A percentile compares a stretch with the other conserved stretches of the same genome.
Evolutionary conservation across 1,140 invertebrate genomes (phyloP).

Genomic region (Pissodes strobi): DNA sequence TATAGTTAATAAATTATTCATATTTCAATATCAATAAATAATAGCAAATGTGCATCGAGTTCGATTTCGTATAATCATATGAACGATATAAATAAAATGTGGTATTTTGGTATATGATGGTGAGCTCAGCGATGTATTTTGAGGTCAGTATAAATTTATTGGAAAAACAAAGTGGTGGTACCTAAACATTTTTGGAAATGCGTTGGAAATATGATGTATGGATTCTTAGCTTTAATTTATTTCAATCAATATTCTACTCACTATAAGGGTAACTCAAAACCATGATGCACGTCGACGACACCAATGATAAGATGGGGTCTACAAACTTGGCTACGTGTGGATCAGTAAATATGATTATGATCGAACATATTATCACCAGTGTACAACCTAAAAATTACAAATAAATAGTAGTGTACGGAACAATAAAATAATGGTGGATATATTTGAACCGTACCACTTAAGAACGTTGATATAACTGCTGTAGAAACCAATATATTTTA

Average conservation of each 20-base stretch:
- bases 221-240: slow-evolving; percentile 4
- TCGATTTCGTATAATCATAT: neutral
- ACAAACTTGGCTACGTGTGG: slow-evolving; percentile 67
- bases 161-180: neutral
- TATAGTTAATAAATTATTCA: too few relatives aligned
- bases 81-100: too few relatives aligned
- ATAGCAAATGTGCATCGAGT: neutral
- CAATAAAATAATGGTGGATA: too few relatives aligned
- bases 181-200: neutral
- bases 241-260: slow-evolving; percentile 58
- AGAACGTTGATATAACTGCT: too few relatives aligned
- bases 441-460: too few relatives aligned
- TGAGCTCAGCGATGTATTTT: neutral
- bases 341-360: slow-evolving; percentile 67
- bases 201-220: neutral
- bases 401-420: too few relatives aligned
- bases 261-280: slow-evolving; percentile 74
- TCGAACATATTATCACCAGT: slow-evolving; percentile 68
- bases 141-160: neutral
- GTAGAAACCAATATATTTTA: too few relatives aligned
- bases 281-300: slow-evolving; percentile 67
- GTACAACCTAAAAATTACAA: too few relatives aligned
- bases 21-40: too few relatives aligned
- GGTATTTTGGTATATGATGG: too few relatives aligned
- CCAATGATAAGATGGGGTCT: slow-evolving; percentile 72